Percentiles rank a stretch among this genome's conserved stretches.
Evolutionary conservation across 2,888 invertebrate genomes (phyloP).

Genomic region (Nomada hirtipes): DNA sequence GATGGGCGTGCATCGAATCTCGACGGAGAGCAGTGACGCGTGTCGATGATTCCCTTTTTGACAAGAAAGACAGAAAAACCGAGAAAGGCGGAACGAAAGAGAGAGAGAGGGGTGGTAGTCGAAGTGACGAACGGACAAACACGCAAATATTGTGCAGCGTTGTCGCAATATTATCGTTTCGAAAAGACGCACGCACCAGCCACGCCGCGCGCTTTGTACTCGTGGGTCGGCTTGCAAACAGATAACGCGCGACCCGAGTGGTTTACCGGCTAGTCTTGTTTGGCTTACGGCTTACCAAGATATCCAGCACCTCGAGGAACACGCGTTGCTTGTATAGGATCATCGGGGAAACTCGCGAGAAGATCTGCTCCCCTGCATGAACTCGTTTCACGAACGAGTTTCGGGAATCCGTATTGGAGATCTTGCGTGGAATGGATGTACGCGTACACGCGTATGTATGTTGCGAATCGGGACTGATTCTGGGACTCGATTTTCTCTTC

Average conservation of each 20-base stretch:
- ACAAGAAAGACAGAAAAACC: neutral
- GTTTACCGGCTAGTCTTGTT: conserved; percentile 76
- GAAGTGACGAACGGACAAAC: conserved; percentile 64
- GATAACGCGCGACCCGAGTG: conserved; percentile 74
- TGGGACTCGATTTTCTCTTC: too few species aligned
- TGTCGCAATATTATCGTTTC: conserved; percentile 78
- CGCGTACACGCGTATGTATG: too few species aligned
- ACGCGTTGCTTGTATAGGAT: conserved; percentile 70
- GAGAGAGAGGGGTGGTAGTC: conserved; percentile 6
- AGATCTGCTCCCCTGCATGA: conserved; percentile 1
- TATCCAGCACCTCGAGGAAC: conserved; percentile 62
- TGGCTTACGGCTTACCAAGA: conserved; percentile 75
- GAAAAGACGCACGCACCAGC: conserved; percentile 64
- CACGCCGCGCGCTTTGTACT: conserved; percentile 36
- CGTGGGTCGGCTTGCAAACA: conserved; percentile 70
- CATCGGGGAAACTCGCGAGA: conserved; percentile 57
- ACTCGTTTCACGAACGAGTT: conserved; percentile 45
- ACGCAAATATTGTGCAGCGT: conserved; percentile 74
- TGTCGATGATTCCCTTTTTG: neutral
- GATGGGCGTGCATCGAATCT: neutral
- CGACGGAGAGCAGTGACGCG: neutral
- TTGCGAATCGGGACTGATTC: neutral
- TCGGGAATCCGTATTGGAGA: conserved; percentile 24
- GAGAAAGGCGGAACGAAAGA: neutral
- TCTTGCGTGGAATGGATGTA: neutral